Base-by-base conservation (phyloP, 2,797 vertebrate genomes). In the Petrocephalus sullivani region DNA sequence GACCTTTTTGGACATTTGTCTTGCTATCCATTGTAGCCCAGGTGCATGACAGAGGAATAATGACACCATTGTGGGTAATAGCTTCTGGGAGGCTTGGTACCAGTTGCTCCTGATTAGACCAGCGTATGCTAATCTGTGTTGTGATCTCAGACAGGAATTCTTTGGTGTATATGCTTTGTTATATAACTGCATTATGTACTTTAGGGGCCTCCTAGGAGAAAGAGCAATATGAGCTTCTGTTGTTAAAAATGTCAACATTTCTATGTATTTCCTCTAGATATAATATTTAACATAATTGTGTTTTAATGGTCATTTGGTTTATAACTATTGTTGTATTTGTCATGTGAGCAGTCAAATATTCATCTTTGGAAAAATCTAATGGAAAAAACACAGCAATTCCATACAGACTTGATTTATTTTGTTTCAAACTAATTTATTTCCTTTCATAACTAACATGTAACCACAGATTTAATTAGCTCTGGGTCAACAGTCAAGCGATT, bases 1-100 rank as follows among this genome's bases (percentile, higher is more conserved):
- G 86, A 87, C 57, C 51, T 49, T 81, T 85, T 83, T 56, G 58
- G 81, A 87, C 85, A 23, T 33, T 71, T 41, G n/a, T 41, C 81
- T 37, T 88, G 85, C 89, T 89, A 87, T 85, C 58, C 83, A 78
- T 57, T n/a, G 82, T 53, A 85, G 85, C 58, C 64, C 51, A n/a
- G 49, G 89, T 28, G 9, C 75, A 87, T 90, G 84, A 84, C 87
- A 21, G 64, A 60, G 4, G 9, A 88, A 89, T 82, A 75, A 88
- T 89, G 88, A 84, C 89, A 89, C 33, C 87, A 88, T 84, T 49
- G 90, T 85, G 87, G 75, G 89, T 89, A 88, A 92, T 87, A 87
- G 87, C 88, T 71, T 90, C 87, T 85, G 85, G 37, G 84, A 88
- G 86, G 64, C 12, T 53, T 21, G 41, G 64, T 33, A 49, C 81